Evolutionary conservation across 2,888 invertebrate species (phyloP), one percentile per base, ranked within the genome.

Genomic region (Tetragonisca angustula): DNA sequence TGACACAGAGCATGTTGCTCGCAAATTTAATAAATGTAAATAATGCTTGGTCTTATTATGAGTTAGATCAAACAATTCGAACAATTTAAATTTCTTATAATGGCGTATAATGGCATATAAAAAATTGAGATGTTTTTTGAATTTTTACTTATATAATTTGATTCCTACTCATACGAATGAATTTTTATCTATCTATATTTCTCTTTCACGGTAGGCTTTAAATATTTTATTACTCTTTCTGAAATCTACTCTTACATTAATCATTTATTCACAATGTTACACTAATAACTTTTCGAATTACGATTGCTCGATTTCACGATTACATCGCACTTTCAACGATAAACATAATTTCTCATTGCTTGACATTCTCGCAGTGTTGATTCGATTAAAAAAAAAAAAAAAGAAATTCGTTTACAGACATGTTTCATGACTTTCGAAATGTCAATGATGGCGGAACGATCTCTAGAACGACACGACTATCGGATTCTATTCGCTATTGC

Each of bases 391-490:
- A 21, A 52, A 36, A 17, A 13, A 52, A 36, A 17, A 27, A 17
- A 21, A 52, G n/a, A 36, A 43, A 52, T 65, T 65, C 9, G 17
- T 17, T 36, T 73, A 36, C 43, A 52, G 4, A 36, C 24, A 27
- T 24, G 43, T 54, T 62, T 19, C 32, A n/a, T 50, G 43, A 32
- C 54, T 36, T 49, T 24, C 15, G 75, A 70, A 76, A 52, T 21
- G 68, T 50, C 54, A 49, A 64, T 24, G 56, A 64, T 24, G 64
- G 70, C 76, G 9, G 27, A 75, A 69, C 61, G 56, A 79, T 73
- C 64, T 52, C 17, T 49, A 36, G 56, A 75, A 64, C 62, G 54
- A 56, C 59, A 52, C 21, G 54, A 70, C 32, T 4, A 11, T 50
- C 54, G 27, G 24, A 50, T 56, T 71, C 65, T 6, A 24, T 50